These are phyloP conservation scores for Sphaerodactylus townsendi DNA, from an alignment of 2,113 vertebrate species.

Conservation along the genomic window DNA sequence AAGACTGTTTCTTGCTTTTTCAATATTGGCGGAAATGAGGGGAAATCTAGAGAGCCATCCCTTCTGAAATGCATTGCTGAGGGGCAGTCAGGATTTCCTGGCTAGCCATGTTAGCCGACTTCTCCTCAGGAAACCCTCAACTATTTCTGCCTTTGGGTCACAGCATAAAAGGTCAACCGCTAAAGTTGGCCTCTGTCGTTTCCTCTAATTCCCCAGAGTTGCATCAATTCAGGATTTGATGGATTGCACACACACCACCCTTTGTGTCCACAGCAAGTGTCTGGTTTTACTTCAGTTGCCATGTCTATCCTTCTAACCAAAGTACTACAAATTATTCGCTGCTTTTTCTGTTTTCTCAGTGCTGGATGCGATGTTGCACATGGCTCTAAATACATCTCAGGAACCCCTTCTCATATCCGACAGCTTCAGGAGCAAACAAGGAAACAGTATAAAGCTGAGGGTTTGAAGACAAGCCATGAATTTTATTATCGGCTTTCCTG, in stretches of 20 bases:
- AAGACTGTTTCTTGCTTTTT: neutral
- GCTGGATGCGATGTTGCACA: no score
- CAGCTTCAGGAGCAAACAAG: no score
- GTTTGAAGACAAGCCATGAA: neutral
- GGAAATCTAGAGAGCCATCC: no score
- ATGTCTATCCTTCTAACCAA: neutral
- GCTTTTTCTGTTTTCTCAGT: neutral
- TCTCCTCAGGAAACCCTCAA: conserved; percentile 52
- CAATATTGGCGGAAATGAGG: neutral
- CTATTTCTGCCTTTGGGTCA: conserved; percentile 46
- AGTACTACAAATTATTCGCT: neutral
- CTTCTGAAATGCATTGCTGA: conserved; percentile 6
- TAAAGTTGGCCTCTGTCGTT: conserved; percentile 43
- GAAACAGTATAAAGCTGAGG: no score
- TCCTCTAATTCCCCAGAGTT: conserved; percentile 34
- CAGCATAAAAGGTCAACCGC: conserved; percentile 48
- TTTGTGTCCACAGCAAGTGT: neutral
- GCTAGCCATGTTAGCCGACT: conserved; percentile 52
- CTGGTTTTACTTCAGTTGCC: neutral
- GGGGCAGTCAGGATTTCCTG: conserved; percentile 70
- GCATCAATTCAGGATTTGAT: conserved; percentile 1
- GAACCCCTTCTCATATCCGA: no score
- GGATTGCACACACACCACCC: conserved; percentile 3
- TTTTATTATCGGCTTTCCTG: neutral
- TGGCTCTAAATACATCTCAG: no score